phyloP scores from a whole-genome alignment of 2,888 invertebrate species.

The Agrochola circellaris region DNA sequence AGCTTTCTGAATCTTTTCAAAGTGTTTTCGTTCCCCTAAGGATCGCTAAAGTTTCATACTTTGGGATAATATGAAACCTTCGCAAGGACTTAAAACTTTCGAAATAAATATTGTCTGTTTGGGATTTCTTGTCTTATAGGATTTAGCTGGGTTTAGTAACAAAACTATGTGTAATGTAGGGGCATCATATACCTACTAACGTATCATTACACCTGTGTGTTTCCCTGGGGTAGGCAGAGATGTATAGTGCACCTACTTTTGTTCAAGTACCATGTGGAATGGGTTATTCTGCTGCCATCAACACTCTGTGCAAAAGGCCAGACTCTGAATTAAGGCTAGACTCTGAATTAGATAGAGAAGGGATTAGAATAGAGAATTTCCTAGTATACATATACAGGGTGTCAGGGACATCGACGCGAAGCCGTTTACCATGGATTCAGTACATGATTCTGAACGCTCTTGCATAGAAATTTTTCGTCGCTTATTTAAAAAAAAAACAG shows the following conservation, averaged over 20 bases:
- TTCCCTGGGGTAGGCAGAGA: neutral
- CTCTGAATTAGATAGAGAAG: neutral
- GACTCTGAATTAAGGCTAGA: neutral
- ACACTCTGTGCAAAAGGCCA: neutral
- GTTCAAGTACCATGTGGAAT: neutral
- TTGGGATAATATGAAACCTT: conserved; percentile 25
- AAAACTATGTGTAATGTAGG: neutral
- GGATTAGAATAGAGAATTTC: neutral
- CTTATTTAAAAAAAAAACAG: too few species aligned
- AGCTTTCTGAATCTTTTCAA: conserved; percentile 11
- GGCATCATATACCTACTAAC: neutral
- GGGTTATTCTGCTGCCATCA: neutral
- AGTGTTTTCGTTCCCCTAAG: conserved; percentile 24
- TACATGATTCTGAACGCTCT: too few species aligned
- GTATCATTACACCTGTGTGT: neutral
- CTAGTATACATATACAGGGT: too few species aligned
- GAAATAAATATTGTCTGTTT: neutral
- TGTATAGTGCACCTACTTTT: neutral
- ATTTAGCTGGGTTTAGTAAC: neutral
- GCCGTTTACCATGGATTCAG: too few species aligned
- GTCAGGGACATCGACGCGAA: too few species aligned
- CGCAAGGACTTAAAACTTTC: conserved; percentile 8
- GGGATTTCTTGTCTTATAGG: neutral
- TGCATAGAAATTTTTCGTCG: too few species aligned
- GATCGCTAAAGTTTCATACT: conserved; percentile 25